phyloP scores from a whole-genome alignment of 2,888 invertebrate genomes.

The Noctua pronuba region DNA sequence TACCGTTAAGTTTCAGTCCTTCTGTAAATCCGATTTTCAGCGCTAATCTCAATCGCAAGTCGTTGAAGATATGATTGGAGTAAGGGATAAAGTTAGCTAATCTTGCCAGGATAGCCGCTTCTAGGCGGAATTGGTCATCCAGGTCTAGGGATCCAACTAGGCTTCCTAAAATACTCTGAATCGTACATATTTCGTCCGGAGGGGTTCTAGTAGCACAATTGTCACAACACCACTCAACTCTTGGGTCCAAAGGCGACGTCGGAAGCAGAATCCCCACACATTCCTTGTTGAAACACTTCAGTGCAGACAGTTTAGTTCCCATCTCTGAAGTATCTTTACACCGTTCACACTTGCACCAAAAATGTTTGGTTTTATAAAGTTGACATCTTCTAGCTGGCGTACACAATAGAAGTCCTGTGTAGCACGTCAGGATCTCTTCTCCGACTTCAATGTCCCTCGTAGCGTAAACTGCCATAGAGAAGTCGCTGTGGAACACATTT shows the following conservation, averaged over 20 bases:
- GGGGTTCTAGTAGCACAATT: constrained; percentile 83
- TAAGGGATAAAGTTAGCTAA: constrained; percentile 81
- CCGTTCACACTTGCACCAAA: constrained; percentile 91
- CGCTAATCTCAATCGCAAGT: constrained; percentile 80
- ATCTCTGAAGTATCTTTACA: constrained; percentile 92
- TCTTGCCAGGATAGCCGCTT: constrained; percentile 77
- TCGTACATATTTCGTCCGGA: constrained; percentile 83
- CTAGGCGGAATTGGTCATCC: constrained; percentile 86
- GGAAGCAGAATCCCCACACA: constrained; percentile 90
- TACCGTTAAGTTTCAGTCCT: constrained; percentile 80
- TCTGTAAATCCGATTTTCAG: constrained; percentile 79
- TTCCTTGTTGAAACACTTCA: constrained; percentile 88
- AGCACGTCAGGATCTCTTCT: constrained; percentile 92
- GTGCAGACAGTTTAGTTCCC: constrained; percentile 89
- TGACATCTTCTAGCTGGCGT: constrained; percentile 91
- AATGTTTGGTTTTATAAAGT: constrained; percentile 91
- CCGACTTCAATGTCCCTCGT: constrained; percentile 89
- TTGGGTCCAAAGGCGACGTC: constrained; percentile 83
- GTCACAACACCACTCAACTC: constrained; percentile 90
- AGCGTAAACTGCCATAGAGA: constrained; percentile 91
- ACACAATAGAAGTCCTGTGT: constrained; percentile 92
- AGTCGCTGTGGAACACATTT: constrained; percentile 90
- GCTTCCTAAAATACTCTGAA: constrained; percentile 89
- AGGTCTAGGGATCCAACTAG: constrained; percentile 87
- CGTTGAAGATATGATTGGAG: constrained; percentile 83